A percentile compares a stretch with the other conserved stretches of the same genome.
Conservation (phyloP, 2,113 vertebrate species). For the Hemibagrus wyckioides region DNA sequence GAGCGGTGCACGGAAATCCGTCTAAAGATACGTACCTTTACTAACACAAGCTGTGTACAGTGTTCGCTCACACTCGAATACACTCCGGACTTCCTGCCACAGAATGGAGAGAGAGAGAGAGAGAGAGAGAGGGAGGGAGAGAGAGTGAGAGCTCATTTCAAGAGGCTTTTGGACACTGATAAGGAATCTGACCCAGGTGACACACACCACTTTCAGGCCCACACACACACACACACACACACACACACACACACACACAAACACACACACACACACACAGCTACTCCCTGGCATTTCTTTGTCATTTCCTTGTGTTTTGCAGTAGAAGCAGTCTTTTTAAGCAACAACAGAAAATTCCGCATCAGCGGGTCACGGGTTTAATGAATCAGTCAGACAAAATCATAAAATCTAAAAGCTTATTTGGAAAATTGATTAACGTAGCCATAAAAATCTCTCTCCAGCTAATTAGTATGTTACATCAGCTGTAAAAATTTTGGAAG, state of each 20-base stretch:
- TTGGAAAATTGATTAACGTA: neutral
- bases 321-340: neutral
- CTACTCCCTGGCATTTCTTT: slow-evolving; percentile 5
- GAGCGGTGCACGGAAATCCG: neutral
- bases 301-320: neutral
- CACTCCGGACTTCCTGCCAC: neutral
- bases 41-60: neutral
- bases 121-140: neutral
- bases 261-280: neutral
- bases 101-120: neutral
- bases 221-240: neutral
- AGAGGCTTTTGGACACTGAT: slow-evolving; percentile 21
- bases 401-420: slow-evolving; percentile 12
- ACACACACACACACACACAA: neutral
- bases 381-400: neutral
- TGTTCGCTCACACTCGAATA: neutral
- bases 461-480: slow-evolving; percentile 2
- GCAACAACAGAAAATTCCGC: neutral
- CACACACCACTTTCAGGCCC: neutral
- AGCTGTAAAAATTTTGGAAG: neutral
- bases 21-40: neutral
- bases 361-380: neutral
- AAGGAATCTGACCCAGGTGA: slow-evolving; percentile 15
- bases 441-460: slow-evolving; percentile 18
- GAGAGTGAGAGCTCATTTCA: neutral